Conservation (phyloP, 2,113 vertebrate genomes). For the Desmodus rotundus region DNA sequence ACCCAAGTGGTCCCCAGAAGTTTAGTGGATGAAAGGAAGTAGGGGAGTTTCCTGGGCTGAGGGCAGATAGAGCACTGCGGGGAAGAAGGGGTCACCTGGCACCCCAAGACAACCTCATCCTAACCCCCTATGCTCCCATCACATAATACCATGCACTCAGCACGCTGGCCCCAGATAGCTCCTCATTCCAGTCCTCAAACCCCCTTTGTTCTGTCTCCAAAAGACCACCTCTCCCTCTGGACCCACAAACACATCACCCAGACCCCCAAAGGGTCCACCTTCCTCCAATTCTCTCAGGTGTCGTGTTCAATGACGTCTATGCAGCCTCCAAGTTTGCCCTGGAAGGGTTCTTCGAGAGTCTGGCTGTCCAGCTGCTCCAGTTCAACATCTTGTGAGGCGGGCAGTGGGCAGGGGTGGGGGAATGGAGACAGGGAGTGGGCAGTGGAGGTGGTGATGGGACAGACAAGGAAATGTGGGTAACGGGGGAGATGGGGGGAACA, state of each 20-base stretch:
- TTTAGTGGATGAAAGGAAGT: background rate
- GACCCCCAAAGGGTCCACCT: fast-evolving
- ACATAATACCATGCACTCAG: background rate
- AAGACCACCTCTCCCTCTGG: background rate
- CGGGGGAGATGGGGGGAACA: no score
- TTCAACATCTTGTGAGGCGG: slow-evolving; percentile 91
- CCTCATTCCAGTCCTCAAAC: background rate
- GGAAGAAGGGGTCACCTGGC: background rate
- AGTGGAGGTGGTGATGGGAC: fast-evolving
- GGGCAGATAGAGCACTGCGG: background rate
- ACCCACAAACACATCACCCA: background rate
- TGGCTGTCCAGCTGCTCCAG: slow-evolving; percentile 92
- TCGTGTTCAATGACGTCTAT: slow-evolving; percentile 94
- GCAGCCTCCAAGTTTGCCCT: slow-evolving; percentile 95
- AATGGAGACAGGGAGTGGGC: background rate
- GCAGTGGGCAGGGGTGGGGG: fast-evolving
- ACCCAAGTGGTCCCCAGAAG: background rate
- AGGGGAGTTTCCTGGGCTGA: background rate
- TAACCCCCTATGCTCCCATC: background rate
- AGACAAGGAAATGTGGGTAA: no score
- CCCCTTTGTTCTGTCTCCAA: background rate
- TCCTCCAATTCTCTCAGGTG: slow-evolving; percentile 76
- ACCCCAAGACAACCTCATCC: background rate
- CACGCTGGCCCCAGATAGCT: fast-evolving
- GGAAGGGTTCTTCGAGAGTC: slow-evolving; percentile 95